Percentiles rank a stretch among this genome's conserved stretches.
phyloP scores from a whole-genome alignment of 2,113 vertebrate genomes.

The Fukomys damarensis region DNA sequence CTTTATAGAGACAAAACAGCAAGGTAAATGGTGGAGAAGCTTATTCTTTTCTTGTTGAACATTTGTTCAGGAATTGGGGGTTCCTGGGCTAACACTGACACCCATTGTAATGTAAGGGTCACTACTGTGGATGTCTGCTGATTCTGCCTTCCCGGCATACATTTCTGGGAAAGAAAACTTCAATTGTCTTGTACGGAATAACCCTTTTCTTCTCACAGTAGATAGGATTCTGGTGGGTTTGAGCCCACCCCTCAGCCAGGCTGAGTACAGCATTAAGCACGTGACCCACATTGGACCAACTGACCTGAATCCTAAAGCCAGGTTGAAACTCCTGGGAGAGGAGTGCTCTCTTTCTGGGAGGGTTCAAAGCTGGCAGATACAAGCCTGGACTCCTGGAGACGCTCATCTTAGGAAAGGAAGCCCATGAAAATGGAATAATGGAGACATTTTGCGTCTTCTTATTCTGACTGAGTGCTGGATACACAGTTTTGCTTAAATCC shows the following conservation, averaged over 20 bases:
- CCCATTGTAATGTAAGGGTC: neutral
- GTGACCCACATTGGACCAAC: neutral
- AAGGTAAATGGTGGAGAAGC: neutral
- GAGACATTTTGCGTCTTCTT: neutral
- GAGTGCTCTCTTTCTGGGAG: neutral
- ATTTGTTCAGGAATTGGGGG: neutral
- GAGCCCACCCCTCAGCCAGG: neutral
- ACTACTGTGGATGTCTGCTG: neutral
- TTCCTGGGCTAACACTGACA: neutral
- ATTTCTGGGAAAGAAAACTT: neutral
- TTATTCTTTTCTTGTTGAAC: neutral
- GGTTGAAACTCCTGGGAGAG: neutral
- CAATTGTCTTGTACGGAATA: neutral
- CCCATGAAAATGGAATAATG: neutral
- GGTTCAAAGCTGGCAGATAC: neutral
- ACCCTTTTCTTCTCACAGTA: neutral
- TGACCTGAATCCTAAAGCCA: neutral
- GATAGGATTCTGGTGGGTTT: neutral
- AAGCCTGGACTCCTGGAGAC: neutral
- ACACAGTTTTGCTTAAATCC: neutral
- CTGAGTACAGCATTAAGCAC: neutral
- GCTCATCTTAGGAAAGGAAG: neutral
- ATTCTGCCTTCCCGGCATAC: neutral
- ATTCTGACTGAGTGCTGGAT: neutral
- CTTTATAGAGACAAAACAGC: neutral